These are phyloP conservation scores for Diacarnus erythraeanus DNA, from an alignment of 37 sponge, comb jelly and placozoan species.

Conservation along the genomic window DNA sequence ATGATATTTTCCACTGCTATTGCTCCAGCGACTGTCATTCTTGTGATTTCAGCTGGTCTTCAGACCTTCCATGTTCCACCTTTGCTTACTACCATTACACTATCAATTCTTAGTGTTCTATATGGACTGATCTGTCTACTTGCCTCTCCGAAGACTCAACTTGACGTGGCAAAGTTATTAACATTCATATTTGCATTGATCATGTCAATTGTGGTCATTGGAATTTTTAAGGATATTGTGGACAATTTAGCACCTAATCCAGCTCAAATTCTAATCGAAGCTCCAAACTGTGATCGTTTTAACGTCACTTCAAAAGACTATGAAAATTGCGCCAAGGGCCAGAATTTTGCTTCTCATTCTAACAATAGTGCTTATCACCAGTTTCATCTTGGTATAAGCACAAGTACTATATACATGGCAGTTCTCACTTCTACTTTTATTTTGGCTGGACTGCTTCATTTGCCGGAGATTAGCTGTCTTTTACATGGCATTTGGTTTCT, in stretches of 20 bases:
- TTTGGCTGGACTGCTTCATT: constrained; percentile 73
- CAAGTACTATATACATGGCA: constrained; percentile 46
- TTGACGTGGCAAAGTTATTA: constrained; percentile 64
- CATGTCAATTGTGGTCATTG: constrained; percentile 71
- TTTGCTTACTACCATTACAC: not conserved
- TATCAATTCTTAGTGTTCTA: constrained; percentile 26
- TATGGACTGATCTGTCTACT: constrained; percentile 65
- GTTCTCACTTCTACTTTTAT: constrained; percentile 43
- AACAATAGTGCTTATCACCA: not conserved
- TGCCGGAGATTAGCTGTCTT: constrained; percentile 44
- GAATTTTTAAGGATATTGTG: constrained; percentile 38
- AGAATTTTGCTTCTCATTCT: not conserved
- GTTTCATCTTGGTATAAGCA: constrained; percentile 15
- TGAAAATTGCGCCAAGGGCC: not conserved
- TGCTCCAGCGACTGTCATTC: constrained; percentile 77
- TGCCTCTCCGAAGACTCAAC: constrained; percentile 48
- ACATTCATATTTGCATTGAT: constrained; percentile 77
- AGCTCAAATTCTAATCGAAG: not conserved
- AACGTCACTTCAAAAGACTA: not conserved
- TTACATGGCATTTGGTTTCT: constrained; percentile 83
- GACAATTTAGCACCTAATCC: constrained; percentile 16
- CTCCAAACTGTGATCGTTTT: not conserved
- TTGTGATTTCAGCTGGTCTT: constrained; percentile 75
- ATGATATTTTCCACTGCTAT: constrained; percentile 78
- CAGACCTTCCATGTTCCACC: constrained; percentile 29